phyloP scores from a whole-genome alignment of 92 coral and sea anemone species.

The Plumapathes pennacea region DNA sequence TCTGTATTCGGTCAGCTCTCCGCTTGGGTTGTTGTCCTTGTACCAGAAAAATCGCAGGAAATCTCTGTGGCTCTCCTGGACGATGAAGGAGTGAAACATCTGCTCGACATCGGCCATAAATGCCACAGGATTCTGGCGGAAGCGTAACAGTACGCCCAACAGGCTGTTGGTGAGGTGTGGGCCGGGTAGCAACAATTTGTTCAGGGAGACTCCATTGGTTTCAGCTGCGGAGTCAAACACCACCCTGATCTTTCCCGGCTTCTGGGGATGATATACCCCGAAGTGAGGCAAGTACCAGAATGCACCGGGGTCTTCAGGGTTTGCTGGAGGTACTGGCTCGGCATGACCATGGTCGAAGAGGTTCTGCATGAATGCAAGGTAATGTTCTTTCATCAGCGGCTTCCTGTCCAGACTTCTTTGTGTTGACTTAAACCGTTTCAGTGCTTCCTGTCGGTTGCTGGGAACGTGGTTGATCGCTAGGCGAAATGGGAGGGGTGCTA shows the following conservation, averaged over 20 bases:
- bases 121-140: conserved; percentile 34
- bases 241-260: conserved; percentile 31
- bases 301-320: conserved; percentile 1
- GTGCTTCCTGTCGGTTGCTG: conserved; percentile 10
- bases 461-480: conserved; percentile 8
- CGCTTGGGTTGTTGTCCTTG: conserved; percentile 39
- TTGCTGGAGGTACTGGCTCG: conserved; percentile 19
- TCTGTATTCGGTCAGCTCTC: conserved; percentile 26
- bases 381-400: conserved; percentile 33
- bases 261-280: conserved; percentile 42
- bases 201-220: conserved; percentile 28
- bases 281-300: conserved; percentile 45
- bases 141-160: conserved; percentile 43
- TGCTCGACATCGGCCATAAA: conserved; percentile 53
- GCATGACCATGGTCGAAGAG: conserved; percentile 38
- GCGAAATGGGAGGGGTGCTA: conserved; percentile 42
- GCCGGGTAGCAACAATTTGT: conserved; percentile 35
- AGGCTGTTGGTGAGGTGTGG: conserved; percentile 38
- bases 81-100: conserved; percentile 48
- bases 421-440: conserved; percentile 25
- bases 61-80: conserved; percentile 30
- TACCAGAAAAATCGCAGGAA: conserved; percentile 49
- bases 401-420: conserved; percentile 18
- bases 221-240: conserved; percentile 56
- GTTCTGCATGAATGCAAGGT: conserved; percentile 46